A percentile compares a stretch with the other conserved stretches of the same genome.
These are phyloP conservation scores for Cyphomyrmex costatus DNA, from an alignment of 1,140 invertebrate genomes.

Conservation along the genomic window DNA sequence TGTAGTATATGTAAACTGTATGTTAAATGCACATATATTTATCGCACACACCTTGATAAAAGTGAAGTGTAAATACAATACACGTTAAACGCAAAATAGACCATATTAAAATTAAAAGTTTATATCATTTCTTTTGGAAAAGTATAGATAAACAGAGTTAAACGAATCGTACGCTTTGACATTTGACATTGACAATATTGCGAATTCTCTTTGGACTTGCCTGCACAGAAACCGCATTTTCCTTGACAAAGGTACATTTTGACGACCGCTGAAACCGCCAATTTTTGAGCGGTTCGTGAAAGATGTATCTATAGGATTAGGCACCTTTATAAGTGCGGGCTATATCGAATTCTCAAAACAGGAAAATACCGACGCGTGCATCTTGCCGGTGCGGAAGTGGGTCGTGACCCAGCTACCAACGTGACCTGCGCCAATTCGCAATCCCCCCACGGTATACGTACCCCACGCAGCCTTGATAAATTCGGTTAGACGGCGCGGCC, in stretches of 20 bases:
- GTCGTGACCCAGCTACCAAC: constrained; percentile 77
- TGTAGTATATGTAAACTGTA: too few relatives aligned
- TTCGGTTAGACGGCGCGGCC: constrained; percentile 38
- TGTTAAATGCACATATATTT: too few relatives aligned
- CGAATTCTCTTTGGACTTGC: not conserved
- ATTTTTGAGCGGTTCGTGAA: too few relatives aligned
- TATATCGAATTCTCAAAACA: constrained; percentile 50
- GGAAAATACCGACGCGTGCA: constrained; percentile 16
- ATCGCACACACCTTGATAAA: too few relatives aligned
- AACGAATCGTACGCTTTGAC: not conserved
- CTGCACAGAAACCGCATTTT: not conserved
- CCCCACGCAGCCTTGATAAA: constrained; percentile 44
- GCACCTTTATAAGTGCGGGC: constrained; percentile 29
- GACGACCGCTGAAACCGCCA: too few relatives aligned
- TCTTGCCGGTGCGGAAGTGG: constrained; percentile 67
- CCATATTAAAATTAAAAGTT: not conserved
- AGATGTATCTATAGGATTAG: not conserved
- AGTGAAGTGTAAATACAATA: not conserved
- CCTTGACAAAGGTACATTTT: not conserved
- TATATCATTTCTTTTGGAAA: not conserved
- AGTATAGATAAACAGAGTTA: not conserved
- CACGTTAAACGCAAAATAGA: not conserved
- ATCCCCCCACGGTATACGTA: constrained; percentile 51
- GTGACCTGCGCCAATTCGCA: constrained; percentile 63
- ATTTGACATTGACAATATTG: not conserved